Percentiles rank a stretch among this genome's conserved stretches.
Conservation (phyloP, 2,113 vertebrate genomes). For the Puffinus mauretanicus region DNA sequence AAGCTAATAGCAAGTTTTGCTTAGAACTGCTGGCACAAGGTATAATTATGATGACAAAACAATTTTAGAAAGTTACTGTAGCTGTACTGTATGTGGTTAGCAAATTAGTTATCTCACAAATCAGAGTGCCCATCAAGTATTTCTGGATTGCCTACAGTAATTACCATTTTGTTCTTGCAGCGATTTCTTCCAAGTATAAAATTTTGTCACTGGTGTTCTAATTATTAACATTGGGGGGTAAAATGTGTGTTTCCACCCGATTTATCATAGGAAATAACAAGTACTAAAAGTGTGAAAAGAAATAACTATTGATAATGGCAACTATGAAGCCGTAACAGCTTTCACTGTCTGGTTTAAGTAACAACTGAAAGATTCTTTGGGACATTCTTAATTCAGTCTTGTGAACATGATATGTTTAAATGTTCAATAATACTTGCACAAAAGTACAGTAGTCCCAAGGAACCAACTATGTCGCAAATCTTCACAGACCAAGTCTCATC, state of each 20-base stretch:
- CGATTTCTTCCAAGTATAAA: neutral
- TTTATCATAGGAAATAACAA: neutral
- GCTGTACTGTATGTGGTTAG: neutral
- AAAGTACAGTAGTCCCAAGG: neutral
- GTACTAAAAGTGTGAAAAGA: neutral
- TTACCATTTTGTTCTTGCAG: neutral
- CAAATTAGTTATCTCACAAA: neutral
- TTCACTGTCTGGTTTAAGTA: neutral
- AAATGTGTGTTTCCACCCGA: neutral
- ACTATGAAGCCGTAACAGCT: neutral
- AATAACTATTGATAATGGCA: neutral
- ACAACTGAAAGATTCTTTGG: neutral
- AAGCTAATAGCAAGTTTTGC: slow-evolving; percentile 51
- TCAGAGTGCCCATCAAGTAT: neutral
- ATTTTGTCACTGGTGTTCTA: neutral
- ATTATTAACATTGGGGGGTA: neutral
- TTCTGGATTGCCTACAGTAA: neutral
- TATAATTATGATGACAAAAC: slow-evolving; percentile 51
- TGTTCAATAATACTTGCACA: neutral
- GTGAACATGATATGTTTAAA: neutral
- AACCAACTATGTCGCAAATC: accelerated
- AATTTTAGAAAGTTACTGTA: neutral
- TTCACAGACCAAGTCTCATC: neutral
- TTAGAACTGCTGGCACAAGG: slow-evolving; percentile 3
- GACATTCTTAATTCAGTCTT: neutral